These are phyloP conservation scores for Pseudococcus jackbeardsleyi DNA, from an alignment of 2,888 invertebrate species.

Conservation along the genomic window DNA sequence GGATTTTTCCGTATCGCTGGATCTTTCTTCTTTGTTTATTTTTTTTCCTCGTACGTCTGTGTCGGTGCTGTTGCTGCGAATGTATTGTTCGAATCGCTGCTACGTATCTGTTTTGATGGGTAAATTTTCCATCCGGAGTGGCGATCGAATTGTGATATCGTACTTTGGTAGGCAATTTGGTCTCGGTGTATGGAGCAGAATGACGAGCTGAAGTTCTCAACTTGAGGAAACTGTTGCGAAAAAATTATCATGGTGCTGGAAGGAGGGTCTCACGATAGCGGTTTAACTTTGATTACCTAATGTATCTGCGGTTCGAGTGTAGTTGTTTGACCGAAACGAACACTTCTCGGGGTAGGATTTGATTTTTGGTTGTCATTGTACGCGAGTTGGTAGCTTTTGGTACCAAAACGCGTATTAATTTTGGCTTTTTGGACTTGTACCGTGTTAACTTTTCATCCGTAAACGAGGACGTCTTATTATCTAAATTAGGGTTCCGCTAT, in stretches of 20 bases:
- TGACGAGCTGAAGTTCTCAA: no score
- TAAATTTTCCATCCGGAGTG: background rate
- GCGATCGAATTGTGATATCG: background rate
- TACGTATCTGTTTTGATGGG: background rate
- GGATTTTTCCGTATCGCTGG: constrained; percentile 42
- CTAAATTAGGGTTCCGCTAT: constrained; percentile 44
- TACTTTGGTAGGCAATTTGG: no score
- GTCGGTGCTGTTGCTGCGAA: background rate
- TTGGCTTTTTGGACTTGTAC: constrained; percentile 21
- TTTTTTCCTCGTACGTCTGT: background rate
- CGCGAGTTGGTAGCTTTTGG: background rate
- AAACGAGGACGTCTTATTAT: constrained; percentile 39
- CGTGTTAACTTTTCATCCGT: constrained; percentile 21
- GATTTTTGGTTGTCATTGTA: background rate
- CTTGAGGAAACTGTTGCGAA: background rate
- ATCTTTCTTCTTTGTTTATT: constrained; percentile 38
- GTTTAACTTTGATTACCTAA: background rate
- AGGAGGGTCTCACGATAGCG: no score
- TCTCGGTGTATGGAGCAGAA: no score
- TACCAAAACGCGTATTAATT: background rate
- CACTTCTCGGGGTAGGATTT: background rate
- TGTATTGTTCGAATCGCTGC: background rate
- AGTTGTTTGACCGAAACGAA: background rate
- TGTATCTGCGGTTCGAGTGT: background rate
- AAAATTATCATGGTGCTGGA: background rate